phyloP scores from a whole-genome alignment of 2,888 invertebrate species.

The Tolmerus cingulatus region DNA sequence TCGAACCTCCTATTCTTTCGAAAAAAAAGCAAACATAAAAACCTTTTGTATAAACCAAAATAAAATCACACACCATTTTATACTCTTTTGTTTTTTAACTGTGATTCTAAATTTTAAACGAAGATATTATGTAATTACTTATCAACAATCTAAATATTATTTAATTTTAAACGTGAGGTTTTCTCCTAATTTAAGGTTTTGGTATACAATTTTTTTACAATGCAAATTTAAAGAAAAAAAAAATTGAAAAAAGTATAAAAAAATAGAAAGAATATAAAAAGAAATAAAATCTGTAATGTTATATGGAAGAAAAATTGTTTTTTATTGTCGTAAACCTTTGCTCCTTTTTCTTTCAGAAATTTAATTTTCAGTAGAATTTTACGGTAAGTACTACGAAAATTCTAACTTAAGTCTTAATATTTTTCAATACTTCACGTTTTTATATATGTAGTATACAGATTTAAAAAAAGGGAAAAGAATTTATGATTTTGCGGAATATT shows the following conservation, averaged over 20 bases:
- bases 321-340: neutral
- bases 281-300: slow-evolving; percentile 46
- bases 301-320: slow-evolving; percentile 26
- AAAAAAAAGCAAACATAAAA: neutral
- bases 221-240: slow-evolving; percentile 42
- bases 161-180: slow-evolving; percentile 35
- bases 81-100: slow-evolving; percentile 37
- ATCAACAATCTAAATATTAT: slow-evolving; percentile 37
- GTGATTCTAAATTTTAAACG: slow-evolving; percentile 45
- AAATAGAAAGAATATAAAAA: slow-evolving; percentile 30
- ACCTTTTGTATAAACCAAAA: neutral
- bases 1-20: neutral
- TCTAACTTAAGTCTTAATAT: too few relatives aligned
- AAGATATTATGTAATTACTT: slow-evolving; percentile 38
- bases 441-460: too few relatives aligned
- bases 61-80: neutral
- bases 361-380: neutral
- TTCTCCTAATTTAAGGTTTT: slow-evolving; percentile 40
- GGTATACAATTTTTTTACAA: slow-evolving; percentile 45
- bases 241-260: slow-evolving; percentile 32
- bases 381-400: too few relatives aligned
- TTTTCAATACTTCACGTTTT: too few relatives aligned
- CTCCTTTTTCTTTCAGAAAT: neutral
- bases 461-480: too few relatives aligned
- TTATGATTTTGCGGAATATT: too few relatives aligned